A percentile compares a stretch with the other conserved stretches of the same genome.
These are phyloP conservation scores for Hipposideros armiger DNA, from an alignment of 2,113 vertebrate species.

Conservation along the genomic window DNA sequence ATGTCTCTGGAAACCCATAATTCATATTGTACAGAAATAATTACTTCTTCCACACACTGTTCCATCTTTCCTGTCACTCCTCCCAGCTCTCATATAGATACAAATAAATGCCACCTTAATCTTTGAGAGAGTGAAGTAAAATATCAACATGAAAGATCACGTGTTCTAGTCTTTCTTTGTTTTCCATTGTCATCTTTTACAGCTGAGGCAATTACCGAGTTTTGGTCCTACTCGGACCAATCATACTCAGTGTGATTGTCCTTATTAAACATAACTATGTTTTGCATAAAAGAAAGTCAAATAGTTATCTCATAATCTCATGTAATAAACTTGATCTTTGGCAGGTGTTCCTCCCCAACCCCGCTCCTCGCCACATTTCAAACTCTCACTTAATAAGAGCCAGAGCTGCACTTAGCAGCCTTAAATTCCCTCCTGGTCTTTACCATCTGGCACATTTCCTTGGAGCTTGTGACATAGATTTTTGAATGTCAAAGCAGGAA, in stretches of 20 bases:
- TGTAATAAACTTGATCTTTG: background rate
- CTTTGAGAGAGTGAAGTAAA: background rate
- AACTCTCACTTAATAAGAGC: conserved; percentile 46
- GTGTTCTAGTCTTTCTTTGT: background rate
- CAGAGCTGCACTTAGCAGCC: conserved; percentile 44
- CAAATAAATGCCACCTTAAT: background rate
- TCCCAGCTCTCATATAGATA: background rate
- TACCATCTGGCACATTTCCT: conserved; percentile 72
- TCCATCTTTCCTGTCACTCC: background rate
- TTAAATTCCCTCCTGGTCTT: conserved; percentile 40
- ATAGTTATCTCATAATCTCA: conserved; percentile 25
- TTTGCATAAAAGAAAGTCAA: conserved; percentile 9
- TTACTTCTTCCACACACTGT: background rate
- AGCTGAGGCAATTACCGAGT: background rate
- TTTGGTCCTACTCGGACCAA: background rate
- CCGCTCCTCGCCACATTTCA: background rate
- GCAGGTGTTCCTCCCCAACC: background rate
- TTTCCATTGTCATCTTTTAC: background rate
- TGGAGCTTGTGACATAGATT: conserved; percentile 64
- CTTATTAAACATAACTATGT: background rate
- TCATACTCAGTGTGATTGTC: background rate
- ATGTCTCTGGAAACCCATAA: background rate
- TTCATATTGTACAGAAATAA: background rate
- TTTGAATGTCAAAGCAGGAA: conserved; percentile 75
- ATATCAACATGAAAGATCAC: background rate